Evolutionary conservation across 2,797 vertebrate species (phyloP).

Genomic region (Epinephelus coioides): DNA sequence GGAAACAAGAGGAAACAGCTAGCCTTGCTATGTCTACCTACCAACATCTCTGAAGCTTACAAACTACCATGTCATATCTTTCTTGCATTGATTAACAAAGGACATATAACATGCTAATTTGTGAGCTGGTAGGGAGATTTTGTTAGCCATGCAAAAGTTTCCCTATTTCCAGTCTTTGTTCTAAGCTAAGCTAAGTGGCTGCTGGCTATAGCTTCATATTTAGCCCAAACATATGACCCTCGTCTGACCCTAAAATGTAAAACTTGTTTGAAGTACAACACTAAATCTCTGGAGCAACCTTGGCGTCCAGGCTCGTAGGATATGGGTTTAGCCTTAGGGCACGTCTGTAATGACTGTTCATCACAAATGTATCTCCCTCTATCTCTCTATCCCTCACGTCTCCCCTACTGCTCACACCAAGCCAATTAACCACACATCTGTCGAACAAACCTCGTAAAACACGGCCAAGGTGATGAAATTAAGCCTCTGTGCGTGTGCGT

Average conservation of each 20-base stretch:
- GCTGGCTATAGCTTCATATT: constrained; percentile 4
- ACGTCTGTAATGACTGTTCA: constrained; percentile 55
- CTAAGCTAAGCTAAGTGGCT: neutral
- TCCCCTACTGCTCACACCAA: constrained; percentile 67
- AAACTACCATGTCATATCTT: neutral
- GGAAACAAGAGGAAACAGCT: neutral
- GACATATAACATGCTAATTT: neutral
- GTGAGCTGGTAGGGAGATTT: neutral
- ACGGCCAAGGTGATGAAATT: constrained; percentile 78
- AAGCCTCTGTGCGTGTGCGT: constrained; percentile 44
- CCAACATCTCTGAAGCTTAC: neutral
- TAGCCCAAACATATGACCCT: neutral
- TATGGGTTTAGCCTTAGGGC: constrained; percentile 49
- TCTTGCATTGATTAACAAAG: neutral
- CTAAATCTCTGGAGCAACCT: neutral
- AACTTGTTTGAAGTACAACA: neutral
- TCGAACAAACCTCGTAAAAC: constrained; percentile 77
- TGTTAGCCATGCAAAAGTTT: neutral
- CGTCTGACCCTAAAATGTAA: neutral
- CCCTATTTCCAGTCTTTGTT: neutral
- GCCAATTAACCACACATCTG: constrained; percentile 83
- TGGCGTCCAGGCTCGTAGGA: constrained; percentile 16
- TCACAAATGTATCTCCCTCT: constrained; percentile 44
- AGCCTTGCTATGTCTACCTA: neutral
- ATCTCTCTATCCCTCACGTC: constrained; percentile 41